Evolutionary conservation across 2,113 vertebrate genomes (phyloP).

Genomic region (Proterorhinus semilunaris): DNA sequence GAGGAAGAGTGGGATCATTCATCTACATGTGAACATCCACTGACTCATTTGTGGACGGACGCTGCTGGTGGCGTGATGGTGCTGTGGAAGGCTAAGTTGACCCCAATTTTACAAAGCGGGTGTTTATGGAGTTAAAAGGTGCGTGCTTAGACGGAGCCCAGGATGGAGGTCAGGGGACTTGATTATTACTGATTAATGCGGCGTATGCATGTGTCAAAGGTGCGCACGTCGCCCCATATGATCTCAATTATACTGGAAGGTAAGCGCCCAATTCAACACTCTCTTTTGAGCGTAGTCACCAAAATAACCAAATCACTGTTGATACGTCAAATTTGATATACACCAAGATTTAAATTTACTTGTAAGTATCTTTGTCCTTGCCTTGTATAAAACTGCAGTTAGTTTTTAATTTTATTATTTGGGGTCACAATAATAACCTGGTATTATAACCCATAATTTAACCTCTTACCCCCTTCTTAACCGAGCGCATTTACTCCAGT

Average conservation of each 20-base stretch:
- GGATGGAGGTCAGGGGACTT: constrained; percentile 70
- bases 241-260: constrained; percentile 90
- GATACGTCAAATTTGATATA: not conserved
- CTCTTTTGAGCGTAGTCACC: constrained; percentile 53
- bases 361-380: too few relatives aligned
- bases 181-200: constrained; percentile 86
- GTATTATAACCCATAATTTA: too few relatives aligned
- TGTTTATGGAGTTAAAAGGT: constrained; percentile 87
- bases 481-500: too few relatives aligned
- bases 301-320: not conserved
- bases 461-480: too few relatives aligned
- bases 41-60: constrained; percentile 77
- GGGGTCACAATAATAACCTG: too few relatives aligned
- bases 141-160: constrained; percentile 75
- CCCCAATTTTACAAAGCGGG: constrained; percentile 76
- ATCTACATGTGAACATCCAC: constrained; percentile 79
- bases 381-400: too few relatives aligned
- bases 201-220: constrained; percentile 80
- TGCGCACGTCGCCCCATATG: constrained; percentile 84
- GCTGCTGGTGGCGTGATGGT: constrained; percentile 59
- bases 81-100: constrained; percentile 67
- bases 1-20: constrained; percentile 75
- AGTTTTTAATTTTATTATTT: too few relatives aligned
- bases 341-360: too few relatives aligned
- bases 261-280: constrained; percentile 75